These are phyloP conservation scores for Chydorus sphaericus DNA, from an alignment of 2,888 invertebrate species.

Conservation along the genomic window DNA sequence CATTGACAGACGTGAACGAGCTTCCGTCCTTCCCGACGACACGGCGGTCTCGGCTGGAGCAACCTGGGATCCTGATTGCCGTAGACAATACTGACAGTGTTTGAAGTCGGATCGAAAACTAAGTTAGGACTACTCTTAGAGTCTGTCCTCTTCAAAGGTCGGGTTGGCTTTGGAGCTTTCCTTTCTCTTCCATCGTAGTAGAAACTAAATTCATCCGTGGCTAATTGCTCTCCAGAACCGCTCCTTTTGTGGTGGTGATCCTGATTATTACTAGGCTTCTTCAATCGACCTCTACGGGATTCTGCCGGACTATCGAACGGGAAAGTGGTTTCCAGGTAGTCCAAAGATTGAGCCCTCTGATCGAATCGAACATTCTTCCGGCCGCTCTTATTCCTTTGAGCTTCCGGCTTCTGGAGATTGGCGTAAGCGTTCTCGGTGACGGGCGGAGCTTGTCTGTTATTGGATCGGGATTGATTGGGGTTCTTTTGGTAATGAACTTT, in stretches of 20 bases:
- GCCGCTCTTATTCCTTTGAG: too few species aligned
- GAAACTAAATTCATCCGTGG: slow-evolving; percentile 12
- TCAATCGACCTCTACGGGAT: background rate
- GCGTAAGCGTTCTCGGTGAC: background rate
- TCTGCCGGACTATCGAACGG: background rate
- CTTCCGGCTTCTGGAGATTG: too few species aligned
- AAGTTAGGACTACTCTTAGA: slow-evolving; percentile 1
- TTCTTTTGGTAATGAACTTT: too few species aligned
- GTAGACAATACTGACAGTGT: slow-evolving; percentile 1
- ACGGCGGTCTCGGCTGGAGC: too few species aligned
- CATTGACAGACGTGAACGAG: background rate
- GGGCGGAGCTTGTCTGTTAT: background rate
- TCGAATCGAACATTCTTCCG: background rate
- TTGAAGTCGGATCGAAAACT: slow-evolving; percentile 8
- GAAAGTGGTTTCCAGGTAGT: background rate
- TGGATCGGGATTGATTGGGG: too few species aligned
- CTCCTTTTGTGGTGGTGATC: background rate
- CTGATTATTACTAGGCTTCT: background rate
- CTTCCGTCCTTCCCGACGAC: background rate
- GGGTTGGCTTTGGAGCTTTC: background rate
- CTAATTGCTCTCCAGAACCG: slow-evolving; percentile 5
- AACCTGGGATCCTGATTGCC: background rate
- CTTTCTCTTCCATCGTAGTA: background rate
- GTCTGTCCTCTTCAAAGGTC: background rate
- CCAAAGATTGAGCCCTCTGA: background rate